Evolutionary conservation across 2,797 vertebrate genomes (phyloP).

Genomic region (Enteromius treurensis): DNA sequence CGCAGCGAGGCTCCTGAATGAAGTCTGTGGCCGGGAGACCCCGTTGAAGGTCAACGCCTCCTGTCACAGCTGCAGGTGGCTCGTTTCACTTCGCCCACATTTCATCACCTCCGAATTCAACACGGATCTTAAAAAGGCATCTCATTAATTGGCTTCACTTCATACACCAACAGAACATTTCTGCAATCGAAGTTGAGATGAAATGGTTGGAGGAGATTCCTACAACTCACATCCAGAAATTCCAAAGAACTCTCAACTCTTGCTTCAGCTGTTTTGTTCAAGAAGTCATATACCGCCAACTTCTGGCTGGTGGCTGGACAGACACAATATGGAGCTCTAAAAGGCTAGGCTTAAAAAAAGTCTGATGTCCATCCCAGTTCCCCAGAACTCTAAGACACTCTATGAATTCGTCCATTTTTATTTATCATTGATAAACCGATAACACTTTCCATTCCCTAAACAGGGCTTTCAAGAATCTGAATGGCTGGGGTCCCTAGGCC

Average conservation of each 20-base stretch:
- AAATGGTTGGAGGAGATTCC: neutral
- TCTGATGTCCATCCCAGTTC: neutral
- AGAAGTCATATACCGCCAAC: neutral
- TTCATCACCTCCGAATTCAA: conserved; percentile 58
- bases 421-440: neutral
- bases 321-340: neutral
- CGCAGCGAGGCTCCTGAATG: conserved; percentile 70
- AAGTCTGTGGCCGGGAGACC: conserved; percentile 71
- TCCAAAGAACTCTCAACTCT: neutral
- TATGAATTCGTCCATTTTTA: neutral
- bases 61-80: conserved; percentile 77
- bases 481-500: conserved; percentile 69
- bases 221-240: neutral
- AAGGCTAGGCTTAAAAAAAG: neutral
- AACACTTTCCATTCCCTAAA: conserved; percentile 31
- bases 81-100: conserved; percentile 70
- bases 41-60: conserved; percentile 83
- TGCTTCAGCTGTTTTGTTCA: neutral
- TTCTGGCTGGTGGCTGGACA: neutral
- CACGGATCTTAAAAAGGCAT: conserved; percentile 42
- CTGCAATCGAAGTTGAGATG: neutral
- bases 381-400: neutral
- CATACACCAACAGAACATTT: neutral
- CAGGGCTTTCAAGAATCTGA: conserved; percentile 43
- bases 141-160: conserved; percentile 42